Evolutionary conservation across 1,140 invertebrate species (phyloP), one percentile per base, ranked within the genome.

Genomic region (Drosophila micromelanica): DNA sequence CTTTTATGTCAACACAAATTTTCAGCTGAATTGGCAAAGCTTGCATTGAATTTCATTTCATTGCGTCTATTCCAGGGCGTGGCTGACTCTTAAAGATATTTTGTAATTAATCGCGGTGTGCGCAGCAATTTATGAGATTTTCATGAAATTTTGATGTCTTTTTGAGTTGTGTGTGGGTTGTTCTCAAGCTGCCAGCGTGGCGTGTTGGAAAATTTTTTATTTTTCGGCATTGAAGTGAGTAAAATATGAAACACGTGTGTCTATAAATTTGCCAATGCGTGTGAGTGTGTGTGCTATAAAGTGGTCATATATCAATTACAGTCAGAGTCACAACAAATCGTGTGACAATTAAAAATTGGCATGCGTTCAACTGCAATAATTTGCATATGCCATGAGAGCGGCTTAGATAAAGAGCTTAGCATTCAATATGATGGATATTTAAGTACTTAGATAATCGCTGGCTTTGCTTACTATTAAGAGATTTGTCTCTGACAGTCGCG

Each of bases 311-410:
- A 87, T 87, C 82, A 87, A 79, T 87, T 89, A 79, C 72, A 87
- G 79, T 87, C 76, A 85, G 46, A 85, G 80, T 84, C 79, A 89
- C 72, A 87, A 89, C 82, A 86, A 78, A 71, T 76, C 79, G 76
- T 82, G 84, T 89, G 82, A 87, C 82, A 89, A 86, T 87, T 86
- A 85, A 69, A 77, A 70, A 76, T 82, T 62, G 74, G 78, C 81
- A 87, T 78, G 86, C 71, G 65, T 68, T 87, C 81, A 71, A 60
- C 62, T 75, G 78, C 49, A 68, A 75, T 57, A 56, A 86, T 87
- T 86, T 86, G 81, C 81, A 86, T 86, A 76, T 59, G 73, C 76
- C 65, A 67, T 38, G 81, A 73, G 74, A 81, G 72, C 54, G 76
- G 75, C 62, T 81, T 67, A 76, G 82, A 71, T 87, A 87, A 86